Evolutionary conservation across 2,797 vertebrate species (phyloP), one percentile per base, ranked within the genome.

Genomic region (Chromobotia macracanthus): DNA sequence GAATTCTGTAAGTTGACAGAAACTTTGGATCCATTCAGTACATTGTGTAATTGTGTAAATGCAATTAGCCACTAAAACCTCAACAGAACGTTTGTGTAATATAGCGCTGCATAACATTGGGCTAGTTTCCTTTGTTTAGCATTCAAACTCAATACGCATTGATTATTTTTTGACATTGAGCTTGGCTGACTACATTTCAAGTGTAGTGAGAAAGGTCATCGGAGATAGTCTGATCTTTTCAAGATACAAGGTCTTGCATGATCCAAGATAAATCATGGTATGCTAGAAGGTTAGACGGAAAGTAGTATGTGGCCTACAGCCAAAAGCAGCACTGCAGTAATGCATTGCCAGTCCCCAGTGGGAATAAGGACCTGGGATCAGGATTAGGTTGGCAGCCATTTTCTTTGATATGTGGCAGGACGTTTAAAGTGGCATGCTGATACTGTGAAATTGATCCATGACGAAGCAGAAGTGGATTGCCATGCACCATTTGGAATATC

Each of bases 221-320:
- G 69, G 69, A 56, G 77, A 72, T 31, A 83, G 80, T 67, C 79
- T 1, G 87, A 86, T 93, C 95, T 89, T 94, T 94, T 94, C 91
- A 91, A 93, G 84, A 38, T 77, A 65, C 83, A 83, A 85, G 84
- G 80, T 85, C 90, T 84, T 83, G 82, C 88, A 78, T 80, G 41
- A 0, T 84, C 82, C 89, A 90, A 92, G 89, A 87, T 91, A 90
- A 93, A 90, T 89, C 86, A 87, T 90, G 88, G 88, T 85, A 85
- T 86, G 90, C 88, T 89, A 86, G 84, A 90, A 90, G 87, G 87
- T 90, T 92, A 88, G 91, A 89, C 28, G 72, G 11, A 55, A n/a
- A 89, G 31, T 23, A 25, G 18, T 51, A 23, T 61, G 28, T 72
- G 68, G 80, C 68, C 67, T 23, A n/a, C 38, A 70, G 86, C 87